These are phyloP conservation scores for Pectinophora gossypiella DNA, from an alignment of 1,140 invertebrate species.

Conservation along the genomic window DNA sequence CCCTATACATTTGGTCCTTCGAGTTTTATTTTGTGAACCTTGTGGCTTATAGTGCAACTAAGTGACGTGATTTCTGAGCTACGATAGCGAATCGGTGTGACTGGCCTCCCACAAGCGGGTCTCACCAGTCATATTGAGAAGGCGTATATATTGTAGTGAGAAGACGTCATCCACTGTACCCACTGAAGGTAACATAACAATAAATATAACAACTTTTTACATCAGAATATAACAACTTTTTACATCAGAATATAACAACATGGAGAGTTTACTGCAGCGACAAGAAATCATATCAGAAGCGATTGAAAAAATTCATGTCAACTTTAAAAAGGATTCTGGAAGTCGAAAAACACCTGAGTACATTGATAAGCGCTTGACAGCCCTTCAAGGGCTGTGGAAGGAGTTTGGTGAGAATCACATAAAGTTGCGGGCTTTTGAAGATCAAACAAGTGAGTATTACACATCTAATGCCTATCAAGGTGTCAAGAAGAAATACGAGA, in stretches of 20 bases:
- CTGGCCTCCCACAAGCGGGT: constrained; percentile 1
- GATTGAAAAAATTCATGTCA: not conserved
- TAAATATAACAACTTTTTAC: not conserved
- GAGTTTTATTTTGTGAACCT: not conserved
- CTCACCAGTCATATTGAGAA: constrained; percentile 1
- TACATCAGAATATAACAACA: not conserved
- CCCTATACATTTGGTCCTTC: constrained; percentile 6
- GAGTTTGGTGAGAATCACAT: not conserved
- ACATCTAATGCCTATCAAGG: not conserved
- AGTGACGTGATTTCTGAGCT: not conserved
- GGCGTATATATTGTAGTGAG: not conserved
- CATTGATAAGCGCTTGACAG: not conserved
- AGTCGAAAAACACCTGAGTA: not conserved
- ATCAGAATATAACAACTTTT: too few relatives aligned
- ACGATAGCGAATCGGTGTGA: not conserved
- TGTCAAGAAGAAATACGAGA: not conserved
- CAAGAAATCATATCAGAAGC: not conserved
- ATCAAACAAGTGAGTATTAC: not conserved
- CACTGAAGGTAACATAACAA: not conserved
- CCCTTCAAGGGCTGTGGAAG: not conserved
- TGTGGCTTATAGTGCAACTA: not conserved
- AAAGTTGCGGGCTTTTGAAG: not conserved
- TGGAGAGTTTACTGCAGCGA: not conserved
- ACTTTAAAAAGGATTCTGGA: not conserved
- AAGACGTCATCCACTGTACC: not conserved